A percentile compares a stretch with the other conserved stretches of the same genome.
These are phyloP conservation scores for Calyptomena viridis DNA, from an alignment of 2,113 vertebrate genomes.

Conservation along the genomic window DNA sequence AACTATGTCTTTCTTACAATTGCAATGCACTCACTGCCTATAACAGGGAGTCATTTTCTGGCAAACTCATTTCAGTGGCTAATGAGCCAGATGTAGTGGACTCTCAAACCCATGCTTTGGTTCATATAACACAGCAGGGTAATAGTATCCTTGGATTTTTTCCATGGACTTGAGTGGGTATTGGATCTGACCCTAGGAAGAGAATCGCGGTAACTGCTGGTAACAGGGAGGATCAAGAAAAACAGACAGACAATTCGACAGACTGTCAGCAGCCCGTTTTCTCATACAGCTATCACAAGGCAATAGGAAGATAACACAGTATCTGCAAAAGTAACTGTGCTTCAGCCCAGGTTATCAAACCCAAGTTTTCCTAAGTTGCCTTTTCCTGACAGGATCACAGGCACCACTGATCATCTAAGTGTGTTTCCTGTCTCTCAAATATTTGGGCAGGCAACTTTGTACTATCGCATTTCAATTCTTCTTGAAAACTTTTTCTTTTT, in stretches of 20 bases:
- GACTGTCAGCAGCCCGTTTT: neutral
- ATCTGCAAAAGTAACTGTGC: neutral
- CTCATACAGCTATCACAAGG: neutral
- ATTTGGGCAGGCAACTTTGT: neutral
- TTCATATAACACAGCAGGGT: neutral
- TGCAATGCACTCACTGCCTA: neutral
- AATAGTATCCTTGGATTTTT: neutral
- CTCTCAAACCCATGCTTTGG: neutral
- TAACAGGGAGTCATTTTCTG: neutral
- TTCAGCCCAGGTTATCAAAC: neutral
- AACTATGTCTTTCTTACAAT: neutral
- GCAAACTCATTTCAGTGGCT: slow-evolving; percentile 12
- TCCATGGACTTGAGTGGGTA: neutral
- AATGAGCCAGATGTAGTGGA: neutral
- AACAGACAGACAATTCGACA: accelerated
- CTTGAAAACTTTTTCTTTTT: neutral
- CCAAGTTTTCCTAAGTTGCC: neutral
- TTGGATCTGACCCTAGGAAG: neutral
- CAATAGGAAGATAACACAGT: neutral
- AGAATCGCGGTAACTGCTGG: neutral
- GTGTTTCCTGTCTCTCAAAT: neutral
- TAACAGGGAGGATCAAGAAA: neutral
- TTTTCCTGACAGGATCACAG: neutral
- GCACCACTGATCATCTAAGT: neutral
- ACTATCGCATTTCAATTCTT: neutral